Percentiles rank a stretch among this genome's conserved stretches.
phyloP scores from a whole-genome alignment of 2,113 vertebrate genomes.

The Gadus macrocephalus region DNA sequence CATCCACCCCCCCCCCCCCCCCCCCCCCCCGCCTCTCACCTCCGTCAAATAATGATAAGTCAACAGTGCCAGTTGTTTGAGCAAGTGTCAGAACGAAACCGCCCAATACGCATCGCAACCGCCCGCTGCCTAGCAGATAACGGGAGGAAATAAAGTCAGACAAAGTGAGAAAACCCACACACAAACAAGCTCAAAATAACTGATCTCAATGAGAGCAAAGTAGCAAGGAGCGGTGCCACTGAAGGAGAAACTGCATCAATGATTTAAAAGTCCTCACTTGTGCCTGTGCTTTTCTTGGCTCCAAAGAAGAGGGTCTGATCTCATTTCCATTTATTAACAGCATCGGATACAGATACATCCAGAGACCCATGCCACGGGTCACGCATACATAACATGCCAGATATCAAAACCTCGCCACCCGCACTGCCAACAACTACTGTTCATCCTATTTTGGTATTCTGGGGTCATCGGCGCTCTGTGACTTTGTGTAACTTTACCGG shows the following conservation, averaged over 20 bases:
- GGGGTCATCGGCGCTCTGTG: no score
- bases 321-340: conserved; percentile 9
- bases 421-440: no score
- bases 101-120: no score
- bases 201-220: conserved; percentile 48
- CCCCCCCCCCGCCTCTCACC: no score
- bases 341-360: conserved; percentile 11
- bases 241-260: conserved; percentile 51
- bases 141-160: conserved; percentile 25
- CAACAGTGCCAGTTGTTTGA: no score
- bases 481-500: no score
- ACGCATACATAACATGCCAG: no score
- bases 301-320: no score
- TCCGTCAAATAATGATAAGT: no score
- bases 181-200: conserved; percentile 35
- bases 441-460: no score
- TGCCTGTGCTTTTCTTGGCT: not conserved
- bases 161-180: conserved; percentile 6
- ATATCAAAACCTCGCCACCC: not conserved
- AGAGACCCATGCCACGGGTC: conserved; percentile 1
- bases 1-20: no score
- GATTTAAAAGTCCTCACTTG: conserved; percentile 38
- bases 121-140: conserved; percentile 14
- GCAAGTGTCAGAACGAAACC: no score
- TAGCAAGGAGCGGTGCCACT: conserved; percentile 42